Percentiles rank a stretch among this genome's conserved stretches.
Conservation (phyloP, 2,888 invertebrate species). For the Timema podura region DNA sequence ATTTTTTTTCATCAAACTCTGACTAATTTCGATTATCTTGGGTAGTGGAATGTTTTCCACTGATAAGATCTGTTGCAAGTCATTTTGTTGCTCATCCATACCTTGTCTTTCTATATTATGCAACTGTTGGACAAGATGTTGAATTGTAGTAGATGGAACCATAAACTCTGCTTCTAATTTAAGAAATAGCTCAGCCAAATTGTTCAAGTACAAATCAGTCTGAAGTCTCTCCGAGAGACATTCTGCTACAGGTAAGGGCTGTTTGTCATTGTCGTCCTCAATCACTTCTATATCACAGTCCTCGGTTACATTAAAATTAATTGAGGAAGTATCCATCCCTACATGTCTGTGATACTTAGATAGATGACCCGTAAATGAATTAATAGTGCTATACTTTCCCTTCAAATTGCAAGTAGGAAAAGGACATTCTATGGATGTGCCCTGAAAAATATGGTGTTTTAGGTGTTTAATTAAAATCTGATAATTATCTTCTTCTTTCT, state of each 20-base stretch:
- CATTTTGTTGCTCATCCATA: no score
- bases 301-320: no score
- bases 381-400: constrained; percentile 20
- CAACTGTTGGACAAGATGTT: constrained; percentile 30
- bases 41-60: no score
- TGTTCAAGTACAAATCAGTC: constrained; percentile 16
- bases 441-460: constrained; percentile 27
- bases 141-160: constrained; percentile 31
- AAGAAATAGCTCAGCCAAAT: constrained; percentile 28
- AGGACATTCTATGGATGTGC: constrained; percentile 22
- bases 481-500: constrained; percentile 15
- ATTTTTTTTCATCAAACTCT: no score
- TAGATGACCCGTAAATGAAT: constrained; percentile 30
- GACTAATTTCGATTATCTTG: no score
- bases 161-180: constrained; percentile 33
- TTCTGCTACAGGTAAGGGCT: no score
- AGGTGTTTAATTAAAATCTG: constrained; percentile 26
- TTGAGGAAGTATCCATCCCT: background rate
- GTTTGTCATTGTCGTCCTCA: no score
- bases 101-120: constrained; percentile 19
- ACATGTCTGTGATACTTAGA: constrained; percentile 24
- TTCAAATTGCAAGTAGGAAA: constrained; percentile 18
- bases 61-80: no score
- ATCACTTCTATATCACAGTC: no score
- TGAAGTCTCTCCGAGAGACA: background rate